Base-by-base conservation (phyloP, 2,797 vertebrate species). In the Ammospiza maritima region DNA sequence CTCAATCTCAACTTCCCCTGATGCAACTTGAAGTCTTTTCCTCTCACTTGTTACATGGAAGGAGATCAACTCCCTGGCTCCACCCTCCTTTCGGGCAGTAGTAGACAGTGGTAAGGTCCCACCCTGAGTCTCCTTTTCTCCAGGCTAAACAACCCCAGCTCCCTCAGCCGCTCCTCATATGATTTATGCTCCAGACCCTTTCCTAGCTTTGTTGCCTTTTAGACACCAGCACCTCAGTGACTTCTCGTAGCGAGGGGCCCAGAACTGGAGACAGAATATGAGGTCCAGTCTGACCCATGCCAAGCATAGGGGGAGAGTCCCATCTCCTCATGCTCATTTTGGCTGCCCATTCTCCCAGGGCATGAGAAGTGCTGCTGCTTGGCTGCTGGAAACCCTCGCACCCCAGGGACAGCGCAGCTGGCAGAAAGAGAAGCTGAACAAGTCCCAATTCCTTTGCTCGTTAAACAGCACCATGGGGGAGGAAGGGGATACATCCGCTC, bases 41-140 rank as follows among this genome's bases (percentile, higher is more conserved):
- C 38, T 84, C 53, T 88, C 25, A 7, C 15, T 56, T 42, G n/a
- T 26, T 51, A 10, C 14, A 4, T 42, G n/a, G 29, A 17, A 56
- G 32, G 67, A 79, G 29, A 57, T 10, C 0, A 0, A 51, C 3
- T 4, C 5, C 12, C 36, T 45, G 12, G 1, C 14, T 50, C 36
- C 40, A 54, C 9, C 8, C 7, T 65, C n/a, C 14, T 70, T 45
- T 60, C 58, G 51, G 9, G 40, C 9, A 50, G 23, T 1, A 25
- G 25, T 14, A n/a, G 30, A 61, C 6, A 12, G 9, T 2, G 16
- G 45, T 27, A 53, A 61, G 9, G 27, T 72, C 27, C 9, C 15
- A 48, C 11, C 6, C 9, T 36, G 6, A 87, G 12, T 3, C 44
- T 65, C 36, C 26, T 79, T 44, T 75, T 27, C 78, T 70, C 13